A percentile compares a stretch with the other conserved stretches of the same genome.
Evolutionary conservation across 2,797 vertebrate species (phyloP).

Genomic region (Synanceia verrucosa): DNA sequence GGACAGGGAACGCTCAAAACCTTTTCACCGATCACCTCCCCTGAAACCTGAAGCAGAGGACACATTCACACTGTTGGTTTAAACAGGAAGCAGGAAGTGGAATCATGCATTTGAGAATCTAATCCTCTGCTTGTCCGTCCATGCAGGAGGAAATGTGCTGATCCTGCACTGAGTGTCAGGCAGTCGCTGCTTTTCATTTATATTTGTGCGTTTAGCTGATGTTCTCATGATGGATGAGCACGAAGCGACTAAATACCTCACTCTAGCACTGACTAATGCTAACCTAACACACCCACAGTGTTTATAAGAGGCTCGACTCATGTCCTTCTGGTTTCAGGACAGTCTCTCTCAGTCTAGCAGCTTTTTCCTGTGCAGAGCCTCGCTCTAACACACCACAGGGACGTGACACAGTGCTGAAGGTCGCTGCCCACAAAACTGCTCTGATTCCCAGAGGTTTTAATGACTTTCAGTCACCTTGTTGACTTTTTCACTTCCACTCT

Average conservation of each 20-base stretch:
- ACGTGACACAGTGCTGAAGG: constrained; percentile 58
- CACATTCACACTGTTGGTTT: constrained; percentile 29
- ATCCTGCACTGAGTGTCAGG: constrained; percentile 21
- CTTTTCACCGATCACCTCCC: constrained; percentile 49
- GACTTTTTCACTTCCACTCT: constrained; percentile 62
- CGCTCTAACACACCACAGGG: constrained; percentile 20
- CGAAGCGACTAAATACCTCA: neutral
- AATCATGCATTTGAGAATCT: constrained; percentile 19
- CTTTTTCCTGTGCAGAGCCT: constrained; percentile 4
- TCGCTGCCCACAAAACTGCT: constrained; percentile 48
- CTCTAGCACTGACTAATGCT: neutral
- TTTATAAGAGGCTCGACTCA: neutral
- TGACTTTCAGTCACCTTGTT: constrained; percentile 67
- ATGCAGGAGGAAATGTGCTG: constrained; percentile 33
- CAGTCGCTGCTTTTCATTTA: constrained; percentile 17
- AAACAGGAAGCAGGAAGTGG: neutral
- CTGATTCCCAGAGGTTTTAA: constrained; percentile 50
- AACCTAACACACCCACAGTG: neutral
- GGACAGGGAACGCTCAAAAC: constrained; percentile 51
- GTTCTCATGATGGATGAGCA: constrained; percentile 1
- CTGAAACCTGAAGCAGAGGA: constrained; percentile 43
- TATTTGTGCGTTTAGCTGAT: constrained; percentile 1
- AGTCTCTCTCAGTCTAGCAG: constrained; percentile 31
- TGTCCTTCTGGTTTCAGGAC: constrained; percentile 21
- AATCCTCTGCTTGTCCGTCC: constrained; percentile 26